Percentiles rank a stretch among this genome's conserved stretches.
Conservation (phyloP, 2,113 vertebrate species). For the Stegostoma tigrinum region DNA sequence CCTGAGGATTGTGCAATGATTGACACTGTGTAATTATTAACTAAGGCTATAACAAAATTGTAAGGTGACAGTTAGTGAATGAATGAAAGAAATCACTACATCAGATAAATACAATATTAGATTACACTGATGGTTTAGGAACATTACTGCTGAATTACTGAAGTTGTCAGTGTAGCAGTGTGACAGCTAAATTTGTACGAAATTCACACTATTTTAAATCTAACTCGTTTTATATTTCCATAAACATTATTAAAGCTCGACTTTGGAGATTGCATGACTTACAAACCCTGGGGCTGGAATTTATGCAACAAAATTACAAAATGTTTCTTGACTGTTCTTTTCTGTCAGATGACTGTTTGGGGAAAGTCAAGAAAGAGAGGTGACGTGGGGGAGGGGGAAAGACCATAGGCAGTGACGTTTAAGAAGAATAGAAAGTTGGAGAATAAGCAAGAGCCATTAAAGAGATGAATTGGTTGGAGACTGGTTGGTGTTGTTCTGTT, state of each 20-base stretch:
- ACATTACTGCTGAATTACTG: neutral
- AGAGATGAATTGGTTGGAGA: slow-evolving; percentile 18
- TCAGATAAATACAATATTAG: neutral
- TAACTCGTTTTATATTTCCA: neutral
- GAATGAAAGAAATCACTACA: neutral
- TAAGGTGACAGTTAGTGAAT: neutral
- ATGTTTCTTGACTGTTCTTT: neutral
- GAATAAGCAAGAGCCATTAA: slow-evolving; percentile 24
- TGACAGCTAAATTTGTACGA: neutral
- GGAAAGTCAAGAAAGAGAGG: neutral
- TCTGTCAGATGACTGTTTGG: neutral
- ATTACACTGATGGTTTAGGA: neutral
- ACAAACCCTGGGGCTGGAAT: neutral
- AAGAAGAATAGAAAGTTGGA: neutral
- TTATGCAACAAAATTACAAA: neutral
- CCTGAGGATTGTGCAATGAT: neutral
- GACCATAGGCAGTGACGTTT: neutral
- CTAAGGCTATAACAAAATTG: slow-evolving; percentile 4
- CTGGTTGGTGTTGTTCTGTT: neutral
- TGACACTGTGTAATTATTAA: slow-evolving; percentile 3
- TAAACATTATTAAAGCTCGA: neutral
- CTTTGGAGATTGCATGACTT: neutral
- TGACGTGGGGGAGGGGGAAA: neutral
- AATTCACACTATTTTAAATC: neutral
- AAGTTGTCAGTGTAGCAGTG: neutral